These are phyloP conservation scores for Arothron firmamentum DNA, from an alignment of 2,113 vertebrate species.

Conservation along the genomic window DNA sequence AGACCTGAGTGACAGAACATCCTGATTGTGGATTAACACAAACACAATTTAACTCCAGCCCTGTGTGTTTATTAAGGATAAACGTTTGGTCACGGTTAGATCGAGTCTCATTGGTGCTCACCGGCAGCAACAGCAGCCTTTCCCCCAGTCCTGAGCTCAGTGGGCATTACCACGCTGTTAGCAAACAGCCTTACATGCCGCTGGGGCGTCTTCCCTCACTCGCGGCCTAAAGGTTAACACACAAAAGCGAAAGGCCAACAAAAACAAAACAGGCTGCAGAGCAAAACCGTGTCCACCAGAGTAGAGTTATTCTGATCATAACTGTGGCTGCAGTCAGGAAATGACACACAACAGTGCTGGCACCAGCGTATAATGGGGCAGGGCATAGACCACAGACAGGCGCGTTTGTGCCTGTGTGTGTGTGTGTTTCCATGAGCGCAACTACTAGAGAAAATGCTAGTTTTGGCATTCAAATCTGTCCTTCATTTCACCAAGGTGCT, in stretches of 20 bases:
- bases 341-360: constrained; percentile 1
- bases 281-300: neutral
- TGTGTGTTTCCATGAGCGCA: constrained; percentile 19
- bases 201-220: neutral
- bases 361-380: constrained; percentile 17
- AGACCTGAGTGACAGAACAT: constrained; percentile 1
- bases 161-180: constrained; percentile 29
- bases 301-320: neutral
- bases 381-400: neutral
- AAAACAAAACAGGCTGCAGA: neutral
- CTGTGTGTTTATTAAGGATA: constrained; percentile 22
- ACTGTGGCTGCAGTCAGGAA: constrained; percentile 33
- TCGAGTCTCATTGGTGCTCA: constrained; percentile 28
- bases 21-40: constrained; percentile 12
- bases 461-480: constrained; percentile 37
- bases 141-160: constrained; percentile 39
- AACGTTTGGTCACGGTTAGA: constrained; percentile 35
- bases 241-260: constrained; percentile 13
- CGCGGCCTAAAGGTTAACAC: constrained; percentile 18
- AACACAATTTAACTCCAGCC: constrained; percentile 21
- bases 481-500: neutral
- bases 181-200: constrained; percentile 9
- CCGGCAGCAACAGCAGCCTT: no score
- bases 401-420: neutral
- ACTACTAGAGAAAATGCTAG: neutral